Evolutionary conservation across 64 coral and sea anemone species (phyloP).

Genomic region (Porites australiensis): DNA sequence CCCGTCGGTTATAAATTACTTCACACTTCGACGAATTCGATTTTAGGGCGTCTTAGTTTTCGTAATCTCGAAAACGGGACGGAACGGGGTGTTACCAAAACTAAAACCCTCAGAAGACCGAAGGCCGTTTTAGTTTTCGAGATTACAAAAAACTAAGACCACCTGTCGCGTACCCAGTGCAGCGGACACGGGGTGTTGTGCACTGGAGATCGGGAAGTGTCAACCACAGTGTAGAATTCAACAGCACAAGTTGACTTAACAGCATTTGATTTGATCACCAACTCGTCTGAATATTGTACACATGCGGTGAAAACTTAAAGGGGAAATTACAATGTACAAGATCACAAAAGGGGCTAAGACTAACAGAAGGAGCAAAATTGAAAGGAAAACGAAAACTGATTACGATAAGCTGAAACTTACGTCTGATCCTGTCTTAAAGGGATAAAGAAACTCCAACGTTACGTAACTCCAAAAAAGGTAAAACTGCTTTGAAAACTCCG

Average conservation of each 20-base stretch:
- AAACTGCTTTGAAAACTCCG: background rate
- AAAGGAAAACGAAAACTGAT: background rate
- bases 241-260: too few species aligned
- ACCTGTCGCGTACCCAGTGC: background rate
- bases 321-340: constrained; percentile 10
- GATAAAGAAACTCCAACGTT: constrained; percentile 3
- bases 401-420: background rate
- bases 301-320: constrained; percentile 14
- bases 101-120: too few species aligned
- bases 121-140: too few species aligned
- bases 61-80: too few species aligned
- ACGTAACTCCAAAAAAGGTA: constrained; percentile 6
- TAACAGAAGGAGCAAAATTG: background rate
- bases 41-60: too few species aligned
- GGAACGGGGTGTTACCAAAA: too few species aligned
- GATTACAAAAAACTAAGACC: too few species aligned
- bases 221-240: too few species aligned
- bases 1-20: too few species aligned
- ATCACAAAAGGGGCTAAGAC: constrained; percentile 13
- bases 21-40: too few species aligned
- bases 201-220: too few species aligned
- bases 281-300: constrained; percentile 26
- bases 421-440: constrained; percentile 21
- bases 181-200: too few species aligned
- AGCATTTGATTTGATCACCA: background rate